phyloP scores from a whole-genome alignment of 2,113 vertebrate species.

The Ginglymostoma cirratum region DNA sequence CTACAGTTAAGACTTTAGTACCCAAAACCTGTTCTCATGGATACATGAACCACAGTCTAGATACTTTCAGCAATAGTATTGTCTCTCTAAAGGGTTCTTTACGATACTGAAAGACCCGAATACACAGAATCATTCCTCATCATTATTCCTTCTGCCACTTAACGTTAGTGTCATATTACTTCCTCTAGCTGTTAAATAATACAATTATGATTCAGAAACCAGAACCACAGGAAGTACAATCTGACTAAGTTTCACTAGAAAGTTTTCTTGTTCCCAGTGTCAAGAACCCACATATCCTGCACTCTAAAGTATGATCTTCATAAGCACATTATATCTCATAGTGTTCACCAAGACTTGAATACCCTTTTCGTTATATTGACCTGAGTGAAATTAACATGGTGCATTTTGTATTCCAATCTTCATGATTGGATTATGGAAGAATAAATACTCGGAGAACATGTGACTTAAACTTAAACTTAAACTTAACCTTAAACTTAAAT shows the following conservation, averaged over 20 bases:
- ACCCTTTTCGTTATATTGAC: neutral
- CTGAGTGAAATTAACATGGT: neutral
- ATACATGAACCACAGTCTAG: too few species aligned
- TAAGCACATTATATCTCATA: neutral
- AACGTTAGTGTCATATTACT: neutral
- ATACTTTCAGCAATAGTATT: too few species aligned
- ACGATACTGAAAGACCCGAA: neutral
- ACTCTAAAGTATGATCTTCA: neutral
- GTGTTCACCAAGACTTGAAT: neutral
- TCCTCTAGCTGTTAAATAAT: neutral
- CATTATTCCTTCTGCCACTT: neutral
- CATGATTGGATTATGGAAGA: neutral
- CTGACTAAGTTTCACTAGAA: neutral
- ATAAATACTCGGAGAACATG: neutral
- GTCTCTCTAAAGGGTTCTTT: neutral
- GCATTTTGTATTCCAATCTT: neutral
- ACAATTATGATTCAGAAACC: neutral
- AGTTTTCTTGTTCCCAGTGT: neutral
- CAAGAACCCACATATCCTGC: neutral
- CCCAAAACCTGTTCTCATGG: too few species aligned
- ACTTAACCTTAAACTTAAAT: too few species aligned
- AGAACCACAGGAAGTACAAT: neutral
- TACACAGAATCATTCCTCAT: neutral
- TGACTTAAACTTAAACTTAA: neutral
- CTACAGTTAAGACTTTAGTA: too few species aligned